Base-by-base conservation (phyloP, 2,113 vertebrate genomes). In the Pao palembangensis region DNA sequence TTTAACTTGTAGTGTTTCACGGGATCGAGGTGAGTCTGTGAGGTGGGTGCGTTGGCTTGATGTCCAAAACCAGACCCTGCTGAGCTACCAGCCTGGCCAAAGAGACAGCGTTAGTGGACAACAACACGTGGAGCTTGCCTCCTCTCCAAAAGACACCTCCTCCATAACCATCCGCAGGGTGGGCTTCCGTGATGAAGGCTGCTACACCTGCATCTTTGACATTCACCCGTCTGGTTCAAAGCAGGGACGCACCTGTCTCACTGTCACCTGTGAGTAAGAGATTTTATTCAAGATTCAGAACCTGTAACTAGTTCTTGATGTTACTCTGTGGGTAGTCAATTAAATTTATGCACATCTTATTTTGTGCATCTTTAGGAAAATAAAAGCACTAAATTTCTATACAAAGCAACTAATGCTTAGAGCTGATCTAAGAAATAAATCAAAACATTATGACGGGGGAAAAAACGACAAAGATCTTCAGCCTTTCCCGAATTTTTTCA, bases 181-280 rank as follows among this genome's bases (percentile, higher is more conserved):
- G 69, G 73, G 86, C 71, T 88, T 85, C 69, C 73, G 88, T 0
- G 91, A 92, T 6, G 90, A 91, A 57, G 91, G 90, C 19, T 91
- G 90, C 75, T 92, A 91, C 78, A 88, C 81, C 50, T 92, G 91
- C 79, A 87, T 89, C 72, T 92, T 92, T 60, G 84, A 92, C 51
- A 65, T 91, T 67, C 52, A 70, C 31, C 85, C 87, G 0, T 58
- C 75, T 0, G 89, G 88, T 5, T 73, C 80, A 13, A 83, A 84
- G 65, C 84, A 88, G 59, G 89, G 86, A 50, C 64, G 46, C 8
- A 89, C 82, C 0, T 91, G 90, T 56, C 85, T 92, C 66, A 84
- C 69, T 13, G 89, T 92, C 44, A 90, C 80, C 52, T 71, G 90
- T 92, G 55, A 90, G 87, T 84, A 58, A 10, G 20, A 8, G n/a